Base-by-base conservation (phyloP, 2,888 invertebrate genomes). In the Eledona agricola region DNA sequence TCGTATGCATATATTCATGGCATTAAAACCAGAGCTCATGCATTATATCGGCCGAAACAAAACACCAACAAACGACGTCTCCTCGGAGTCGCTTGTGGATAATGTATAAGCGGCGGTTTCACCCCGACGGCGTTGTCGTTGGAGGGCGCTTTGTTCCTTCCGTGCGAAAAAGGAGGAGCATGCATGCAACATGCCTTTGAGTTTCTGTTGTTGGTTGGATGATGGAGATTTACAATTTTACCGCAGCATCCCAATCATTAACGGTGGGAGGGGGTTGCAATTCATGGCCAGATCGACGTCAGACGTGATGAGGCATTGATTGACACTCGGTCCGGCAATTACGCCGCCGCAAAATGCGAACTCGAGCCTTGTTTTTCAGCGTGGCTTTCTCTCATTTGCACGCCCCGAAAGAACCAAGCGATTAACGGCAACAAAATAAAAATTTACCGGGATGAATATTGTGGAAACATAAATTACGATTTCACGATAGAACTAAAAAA, bases 261-360 rank as follows among this genome's bases (percentile, higher is more conserved):
- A 64, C 70, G 72, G 72, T 71, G 72, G 73, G 64, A 72, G 72
- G 72, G 73, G 71, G 71, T 66, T 59, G 40, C 46, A 43, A 32
- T 34, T 53, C 37, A 42, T 51, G 19, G 25, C 26, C 12, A 34
- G 40, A 40, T 31, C 17, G 34, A 32, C 32, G 32, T 51, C 42
- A 23, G 25, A 45, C 43, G 10, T 31, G 31, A 43, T 43, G 40
- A 19, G 28, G 43, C 34, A 22, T 34, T 35, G 34, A 46, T 46
- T 26, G 46, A 46, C 26, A n/a, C n/a, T n/a, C n/a, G n/a, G n/a
- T 25, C 13, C 34, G 25, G 31, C 43, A 32, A 23, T 31, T 32
- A 31, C 20, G 16, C 23, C 17, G 51, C 35, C 42, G 35, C 15
- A 40, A 53, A 53, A 53, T 53, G 35, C 46, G 53, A 53, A 53